Percentiles rank a stretch among this genome's conserved stretches.
These are phyloP conservation scores for Phyto melanocephala DNA, from an alignment of 2,888 invertebrate genomes.

Conservation along the genomic window DNA sequence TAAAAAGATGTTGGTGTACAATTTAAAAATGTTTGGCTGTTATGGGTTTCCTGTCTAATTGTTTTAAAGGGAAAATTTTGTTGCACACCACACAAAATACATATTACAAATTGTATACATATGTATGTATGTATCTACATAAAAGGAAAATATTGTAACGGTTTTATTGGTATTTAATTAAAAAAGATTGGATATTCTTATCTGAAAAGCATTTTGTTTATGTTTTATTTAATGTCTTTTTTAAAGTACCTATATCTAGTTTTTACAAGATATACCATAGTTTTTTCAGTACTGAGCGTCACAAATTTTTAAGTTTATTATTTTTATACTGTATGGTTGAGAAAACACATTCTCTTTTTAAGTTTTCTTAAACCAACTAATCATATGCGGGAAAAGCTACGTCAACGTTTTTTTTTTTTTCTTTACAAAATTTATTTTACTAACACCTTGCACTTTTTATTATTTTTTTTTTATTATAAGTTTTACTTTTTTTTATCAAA, in stretches of 20 bases:
- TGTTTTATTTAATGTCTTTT: background rate
- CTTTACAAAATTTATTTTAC: slow-evolving; percentile 24
- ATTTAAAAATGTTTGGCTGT: slow-evolving; percentile 55
- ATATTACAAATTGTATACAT: background rate
- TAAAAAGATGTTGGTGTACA: slow-evolving; percentile 61
- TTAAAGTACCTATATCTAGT: background rate
- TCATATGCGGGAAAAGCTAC: slow-evolving; percentile 59
- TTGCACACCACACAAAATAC: no score
- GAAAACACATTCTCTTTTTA: slow-evolving; percentile 38
- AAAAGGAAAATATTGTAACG: slow-evolving; percentile 41
- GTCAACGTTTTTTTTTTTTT: slow-evolving; percentile 57
- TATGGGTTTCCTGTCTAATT: slow-evolving; percentile 66
- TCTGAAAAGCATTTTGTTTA: background rate
- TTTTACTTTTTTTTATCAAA: slow-evolving; percentile 29
- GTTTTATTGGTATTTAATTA: slow-evolving; percentile 19
- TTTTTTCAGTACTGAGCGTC: slow-evolving; percentile 7
- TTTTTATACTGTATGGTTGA: slow-evolving; percentile 21
- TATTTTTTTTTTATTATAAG: background rate
- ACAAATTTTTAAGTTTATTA: background rate
- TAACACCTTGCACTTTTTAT: slow-evolving; percentile 46
- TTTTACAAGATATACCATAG: slow-evolving; percentile 11
- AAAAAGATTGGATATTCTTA: background rate
- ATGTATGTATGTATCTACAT: background rate
- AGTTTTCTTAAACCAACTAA: slow-evolving; percentile 44
- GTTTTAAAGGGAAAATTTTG: slow-evolving; percentile 50